Evolutionary conservation across 2,888 invertebrate species (phyloP).

Genomic region (Chrysolina americana): DNA sequence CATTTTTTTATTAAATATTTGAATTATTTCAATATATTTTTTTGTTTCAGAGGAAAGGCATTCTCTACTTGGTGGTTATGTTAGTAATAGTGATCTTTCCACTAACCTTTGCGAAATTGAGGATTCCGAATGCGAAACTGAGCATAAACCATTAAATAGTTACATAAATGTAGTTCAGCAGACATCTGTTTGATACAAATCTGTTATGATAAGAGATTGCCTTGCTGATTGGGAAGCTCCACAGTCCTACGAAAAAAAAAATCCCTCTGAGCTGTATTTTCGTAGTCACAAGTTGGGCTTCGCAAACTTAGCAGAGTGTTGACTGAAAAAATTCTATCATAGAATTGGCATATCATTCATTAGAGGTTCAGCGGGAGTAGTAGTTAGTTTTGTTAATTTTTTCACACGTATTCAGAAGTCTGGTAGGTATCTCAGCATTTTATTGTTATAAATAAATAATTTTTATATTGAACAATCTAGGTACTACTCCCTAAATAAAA

Average conservation of each 20-base stretch:
- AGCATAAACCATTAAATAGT: slow-evolving; percentile 68
- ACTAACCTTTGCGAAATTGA: slow-evolving; percentile 94
- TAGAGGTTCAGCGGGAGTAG: slow-evolving; percentile 13
- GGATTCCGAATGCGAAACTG: slow-evolving; percentile 83
- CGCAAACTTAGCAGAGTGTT: background rate
- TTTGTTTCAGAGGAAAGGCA: slow-evolving; percentile 77
- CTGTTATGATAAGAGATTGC: background rate
- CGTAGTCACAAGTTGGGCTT: background rate
- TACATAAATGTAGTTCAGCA: slow-evolving; percentile 65
- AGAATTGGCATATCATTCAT: slow-evolving; percentile 16
- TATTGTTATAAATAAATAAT: background rate
- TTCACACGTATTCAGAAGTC: background rate
- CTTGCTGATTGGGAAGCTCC: background rate
- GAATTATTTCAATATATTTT: background rate
- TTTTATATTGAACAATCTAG: background rate
- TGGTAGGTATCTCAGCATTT: background rate
- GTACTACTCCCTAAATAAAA: slow-evolving; percentile 3
- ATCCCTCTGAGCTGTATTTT: background rate
- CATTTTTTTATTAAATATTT: background rate
- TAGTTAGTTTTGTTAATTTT: background rate
- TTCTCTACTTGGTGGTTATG: slow-evolving; percentile 80
- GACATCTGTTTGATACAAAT: slow-evolving; percentile 67
- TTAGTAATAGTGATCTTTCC: slow-evolving; percentile 89
- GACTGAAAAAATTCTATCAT: slow-evolving; percentile 18
- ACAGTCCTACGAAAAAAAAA: background rate